These are phyloP conservation scores for Melikaiella ostensackeni DNA, from an alignment of 2,888 invertebrate genomes.

Conservation along the genomic window DNA sequence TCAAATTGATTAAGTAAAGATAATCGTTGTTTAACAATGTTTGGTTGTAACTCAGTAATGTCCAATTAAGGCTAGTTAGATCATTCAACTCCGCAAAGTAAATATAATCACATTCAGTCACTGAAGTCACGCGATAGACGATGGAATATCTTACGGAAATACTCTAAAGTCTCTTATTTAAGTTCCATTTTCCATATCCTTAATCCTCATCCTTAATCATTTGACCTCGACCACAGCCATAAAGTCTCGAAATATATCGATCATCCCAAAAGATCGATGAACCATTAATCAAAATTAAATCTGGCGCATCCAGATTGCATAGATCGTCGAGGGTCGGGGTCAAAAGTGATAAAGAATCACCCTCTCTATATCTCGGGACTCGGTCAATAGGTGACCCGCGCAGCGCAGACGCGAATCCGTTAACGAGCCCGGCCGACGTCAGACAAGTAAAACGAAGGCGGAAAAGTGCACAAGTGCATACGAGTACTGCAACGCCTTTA, in stretches of 20 bases:
- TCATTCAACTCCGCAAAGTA: no score
- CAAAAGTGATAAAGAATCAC: slow-evolving; percentile 33
- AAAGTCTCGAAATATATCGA: background rate
- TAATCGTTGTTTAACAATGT: no score
- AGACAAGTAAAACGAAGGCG: slow-evolving; percentile 47
- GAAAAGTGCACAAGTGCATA: slow-evolving; percentile 47
- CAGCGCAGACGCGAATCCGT: slow-evolving; percentile 72
- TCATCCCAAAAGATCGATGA: background rate
- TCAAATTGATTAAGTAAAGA: no score
- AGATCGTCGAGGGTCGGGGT: slow-evolving; percentile 30
- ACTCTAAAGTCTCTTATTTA: no score
- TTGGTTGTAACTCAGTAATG: no score
- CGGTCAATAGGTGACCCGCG: slow-evolving; percentile 74
- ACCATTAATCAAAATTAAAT: no score
- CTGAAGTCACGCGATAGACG: no score
- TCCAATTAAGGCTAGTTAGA: no score
- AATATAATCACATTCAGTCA: no score
- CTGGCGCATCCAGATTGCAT: background rate
- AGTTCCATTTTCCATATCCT: background rate
- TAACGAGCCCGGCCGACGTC: slow-evolving; percentile 56
- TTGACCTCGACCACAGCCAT: no score
- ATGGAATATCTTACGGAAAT: no score
- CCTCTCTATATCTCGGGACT: slow-evolving; percentile 56
- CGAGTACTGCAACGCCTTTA: slow-evolving; percentile 2
- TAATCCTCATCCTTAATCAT: slow-evolving; percentile 4